Base-by-base conservation (phyloP, 2,888 invertebrate genomes). In the Drosophila dives region DNA sequence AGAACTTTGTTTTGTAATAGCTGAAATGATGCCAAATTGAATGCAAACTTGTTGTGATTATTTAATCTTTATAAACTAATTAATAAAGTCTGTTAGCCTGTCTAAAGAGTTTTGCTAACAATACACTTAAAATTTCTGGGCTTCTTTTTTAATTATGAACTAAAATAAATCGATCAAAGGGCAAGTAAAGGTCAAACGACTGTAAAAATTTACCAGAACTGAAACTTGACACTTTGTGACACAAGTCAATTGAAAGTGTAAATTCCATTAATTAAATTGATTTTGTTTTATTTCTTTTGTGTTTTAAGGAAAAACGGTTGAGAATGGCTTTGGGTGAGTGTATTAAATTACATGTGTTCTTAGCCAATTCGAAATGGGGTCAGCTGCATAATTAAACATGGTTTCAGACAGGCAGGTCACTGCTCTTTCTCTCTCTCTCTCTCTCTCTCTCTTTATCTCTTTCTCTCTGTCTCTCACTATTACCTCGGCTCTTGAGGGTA, bases 331-430 rank as follows among this genome's bases (percentile, higher is more conserved):
- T 49, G 23, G 17, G 48, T 20, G 29, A 68, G 68, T 75, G 65
- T 71, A 72, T 48, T 69, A 64, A 83, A 83, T 83, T 74, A 81
- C 78, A 83, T 67, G 77, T 83, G 77, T 72, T 55, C 33, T 58
- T 49, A 29, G 61, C 32, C 56, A 26, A 42, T 45, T 60, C 26
- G 17, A 42, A 66, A 59, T 38, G 50, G 51, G 38, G 71, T 70
- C 61, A 53, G 45, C 63, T 64, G 68, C 69, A 70, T 72, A 75
- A 82, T 87, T 72, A 81, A 87, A 87, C 64, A 60, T 62, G 50
- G 70, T 64, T 64, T 64, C 60, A 26, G 76, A 4, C 66, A 23
- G 45, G 1, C 23, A 23, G 23, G 2, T 45, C 23, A 45, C 15
- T 45, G 45, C 23, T 15, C 45, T 45, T 12, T 12, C 42, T 1